Evolutionary conservation across 1,140 invertebrate genomes (phyloP), one percentile per base, ranked within the genome.

Genomic region (Glomeris maerens): DNA sequence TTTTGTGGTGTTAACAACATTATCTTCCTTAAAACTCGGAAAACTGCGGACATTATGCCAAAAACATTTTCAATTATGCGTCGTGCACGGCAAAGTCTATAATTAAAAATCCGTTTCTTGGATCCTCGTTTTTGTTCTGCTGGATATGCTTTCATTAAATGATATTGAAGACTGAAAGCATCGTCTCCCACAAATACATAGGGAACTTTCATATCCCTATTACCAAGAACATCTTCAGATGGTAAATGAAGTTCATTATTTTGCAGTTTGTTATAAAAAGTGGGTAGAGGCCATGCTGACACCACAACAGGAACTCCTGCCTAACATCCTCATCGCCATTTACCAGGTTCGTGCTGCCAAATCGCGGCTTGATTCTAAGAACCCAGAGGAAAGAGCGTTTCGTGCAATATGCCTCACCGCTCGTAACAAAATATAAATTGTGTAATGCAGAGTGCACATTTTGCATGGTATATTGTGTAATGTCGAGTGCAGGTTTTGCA

Each of bases 41-140:
- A 54, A 25, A 27, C 22, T 47, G 17, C 10, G 14, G 20, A 3
- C 13, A 59, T 25, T 20, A 66, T 58, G 14, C 59, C 64, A n/a
- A n/a, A n/a, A n/a, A n/a, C n/a, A n/a, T n/a, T n/a, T n/a, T n/a
- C 31, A 13, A 36, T 17, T 36, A 36, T 17, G 10, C 31, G 31
- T 36, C 17, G 31, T 10, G 10, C 31, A 13, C 17, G 31, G 31
- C 31, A 13, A 10, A 36, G 31, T 36, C 31, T 36, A 36, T 13
- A 36, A 17, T 36, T 36, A 36, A 36, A 36, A 10, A 13, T 10
- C 17, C 31, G 10, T 36, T 36, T 17, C 17, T 36, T 36, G 10
- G 31, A 36, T 36, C 31, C 31, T 36, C 17, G 10, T 36, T 10
- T 10, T 13, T 36, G 31, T 36, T 36, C 10, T 36, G 10, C 31